Percentiles rank a stretch among this genome's conserved stretches.
These are phyloP conservation scores for Empidonax alnorum DNA, from an alignment of 2,113 vertebrate genomes.

Conservation along the genomic window DNA sequence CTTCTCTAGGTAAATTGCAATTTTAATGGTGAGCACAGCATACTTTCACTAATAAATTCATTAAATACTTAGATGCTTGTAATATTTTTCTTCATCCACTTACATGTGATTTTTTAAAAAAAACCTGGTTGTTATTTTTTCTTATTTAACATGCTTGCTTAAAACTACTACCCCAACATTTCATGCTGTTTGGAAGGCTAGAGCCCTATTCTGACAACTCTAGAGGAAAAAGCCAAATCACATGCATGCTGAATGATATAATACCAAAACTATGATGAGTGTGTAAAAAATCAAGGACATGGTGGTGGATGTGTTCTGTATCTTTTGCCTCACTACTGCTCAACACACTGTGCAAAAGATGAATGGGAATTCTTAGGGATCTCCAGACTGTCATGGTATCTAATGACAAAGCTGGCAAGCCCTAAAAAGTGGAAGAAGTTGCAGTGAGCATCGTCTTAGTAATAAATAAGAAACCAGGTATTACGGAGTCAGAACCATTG, in stretches of 20 bases:
- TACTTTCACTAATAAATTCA: background rate
- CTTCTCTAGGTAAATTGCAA: background rate
- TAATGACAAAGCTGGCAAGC: background rate
- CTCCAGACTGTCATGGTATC: background rate
- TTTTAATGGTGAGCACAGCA: background rate
- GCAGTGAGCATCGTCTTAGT: background rate
- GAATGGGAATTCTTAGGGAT: background rate
- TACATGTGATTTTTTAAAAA: background rate
- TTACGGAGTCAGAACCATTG: background rate
- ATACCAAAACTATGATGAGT: background rate
- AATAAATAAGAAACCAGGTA: background rate
- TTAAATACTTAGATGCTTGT: background rate
- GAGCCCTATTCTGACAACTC: background rate
- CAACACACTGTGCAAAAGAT: background rate
- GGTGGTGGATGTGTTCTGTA: background rate
- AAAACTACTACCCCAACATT: background rate
- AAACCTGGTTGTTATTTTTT: background rate
- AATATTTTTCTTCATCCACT: background rate
- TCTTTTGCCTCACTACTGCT: background rate
- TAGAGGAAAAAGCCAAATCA: background rate
- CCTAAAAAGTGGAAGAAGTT: background rate
- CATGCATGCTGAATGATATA: background rate
- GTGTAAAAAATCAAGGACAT: fast-evolving
- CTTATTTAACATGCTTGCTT: background rate
- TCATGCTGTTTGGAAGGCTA: background rate